Evolutionary conservation across 2,113 vertebrate genomes (phyloP).

Genomic region (Myodes glareolus): DNA sequence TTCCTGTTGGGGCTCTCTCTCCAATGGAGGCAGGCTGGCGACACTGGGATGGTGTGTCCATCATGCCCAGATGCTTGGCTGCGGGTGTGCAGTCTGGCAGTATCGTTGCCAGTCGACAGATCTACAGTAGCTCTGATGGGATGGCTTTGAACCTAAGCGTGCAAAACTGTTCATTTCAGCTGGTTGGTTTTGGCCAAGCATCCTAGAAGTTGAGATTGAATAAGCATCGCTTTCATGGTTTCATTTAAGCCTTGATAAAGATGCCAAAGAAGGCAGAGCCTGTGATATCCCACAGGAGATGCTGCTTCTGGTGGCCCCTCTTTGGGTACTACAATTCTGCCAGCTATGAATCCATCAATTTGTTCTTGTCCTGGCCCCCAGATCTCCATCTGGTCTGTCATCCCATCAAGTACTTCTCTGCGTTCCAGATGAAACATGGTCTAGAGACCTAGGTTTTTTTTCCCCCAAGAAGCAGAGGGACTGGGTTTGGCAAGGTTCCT

Average conservation of each 20-base stretch:
- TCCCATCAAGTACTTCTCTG: not conserved
- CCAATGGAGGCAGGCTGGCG: not conserved
- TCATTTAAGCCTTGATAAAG: slow-evolving; percentile 52
- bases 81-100: slow-evolving; percentile 10
- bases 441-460: not conserved
- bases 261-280: slow-evolving; percentile 27
- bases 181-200: slow-evolving; percentile 60
- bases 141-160: not conserved
- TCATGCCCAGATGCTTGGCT: slow-evolving; percentile 5
- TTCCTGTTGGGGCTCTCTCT: not conserved
- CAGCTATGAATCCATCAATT: slow-evolving; percentile 62
- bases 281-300: not conserved
- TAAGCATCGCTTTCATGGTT: slow-evolving; percentile 34
- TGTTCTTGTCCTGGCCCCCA: slow-evolving; percentile 41
- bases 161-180: slow-evolving; percentile 44
- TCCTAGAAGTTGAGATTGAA: slow-evolving; percentile 18
- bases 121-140: not conserved
- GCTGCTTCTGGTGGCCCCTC: not conserved
- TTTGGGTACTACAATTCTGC: not conserved
- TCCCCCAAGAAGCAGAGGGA: not conserved
- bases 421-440: not conserved
- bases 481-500: not conserved
- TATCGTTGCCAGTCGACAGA: not conserved
- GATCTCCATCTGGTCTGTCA: not conserved
- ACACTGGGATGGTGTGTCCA: not conserved